Conservation (phyloP, 2,888 invertebrate genomes). For the Patella depressa region DNA sequence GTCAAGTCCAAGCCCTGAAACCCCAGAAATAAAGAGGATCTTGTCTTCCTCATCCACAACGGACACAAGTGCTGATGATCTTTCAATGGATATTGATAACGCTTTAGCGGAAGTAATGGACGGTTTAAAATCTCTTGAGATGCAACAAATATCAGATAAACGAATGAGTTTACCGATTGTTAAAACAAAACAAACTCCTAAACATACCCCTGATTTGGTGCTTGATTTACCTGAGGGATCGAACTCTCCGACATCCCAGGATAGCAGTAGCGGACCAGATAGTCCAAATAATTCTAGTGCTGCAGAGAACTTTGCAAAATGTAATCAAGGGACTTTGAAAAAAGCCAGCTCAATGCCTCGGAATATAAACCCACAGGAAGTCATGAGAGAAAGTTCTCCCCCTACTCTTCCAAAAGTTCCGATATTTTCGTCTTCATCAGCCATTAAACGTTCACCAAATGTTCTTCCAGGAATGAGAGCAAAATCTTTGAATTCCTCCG, state of each 20-base stretch:
- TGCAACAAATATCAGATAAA: slow-evolving; percentile 64
- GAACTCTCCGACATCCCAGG: slow-evolving; percentile 57
- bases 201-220: slow-evolving; percentile 70
- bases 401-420: not conserved
- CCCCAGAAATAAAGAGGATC: slow-evolving; percentile 32
- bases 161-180: slow-evolving; percentile 59
- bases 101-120: slow-evolving; percentile 71
- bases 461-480: not conserved
- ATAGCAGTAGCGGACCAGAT: slow-evolving; percentile 57
- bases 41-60: slow-evolving; percentile 25
- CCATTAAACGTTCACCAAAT: slow-evolving; percentile 3
- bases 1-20: slow-evolving; percentile 8
- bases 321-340: slow-evolving; percentile 84
- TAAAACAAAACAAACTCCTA: slow-evolving; percentile 58
- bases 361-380: slow-evolving; percentile 23
- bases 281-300: slow-evolving; percentile 73
- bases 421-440: slow-evolving; percentile 16
- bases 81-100: slow-evolving; percentile 65
- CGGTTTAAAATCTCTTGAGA: slow-evolving; percentile 67
- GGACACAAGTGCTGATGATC: slow-evolving; percentile 52
- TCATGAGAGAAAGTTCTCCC: not conserved
- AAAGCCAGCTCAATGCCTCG: slow-evolving; percentile 72
- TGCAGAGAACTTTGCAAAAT: slow-evolving; percentile 84
- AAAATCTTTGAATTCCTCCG: not conserved
- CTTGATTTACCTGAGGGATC: slow-evolving; percentile 67